Evolutionary conservation across 2,113 vertebrate genomes (phyloP), one percentile per base, ranked within the genome.

Genomic region (Petrocephalus zakoni): DNA sequence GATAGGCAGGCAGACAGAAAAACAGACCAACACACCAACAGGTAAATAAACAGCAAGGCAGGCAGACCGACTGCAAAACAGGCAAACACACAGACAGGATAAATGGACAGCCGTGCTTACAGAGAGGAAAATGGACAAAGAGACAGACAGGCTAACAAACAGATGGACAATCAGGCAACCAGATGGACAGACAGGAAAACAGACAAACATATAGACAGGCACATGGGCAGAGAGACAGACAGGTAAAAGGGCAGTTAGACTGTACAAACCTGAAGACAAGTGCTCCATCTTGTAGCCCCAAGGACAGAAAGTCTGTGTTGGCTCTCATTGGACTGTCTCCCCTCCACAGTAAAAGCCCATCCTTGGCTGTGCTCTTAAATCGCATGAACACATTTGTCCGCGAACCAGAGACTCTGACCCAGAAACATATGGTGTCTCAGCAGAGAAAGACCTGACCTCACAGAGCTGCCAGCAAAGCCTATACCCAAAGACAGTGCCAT

Each of bases 251-350:
- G 61, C 22, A n/a, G 25, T 5, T 13, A 8, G n/a, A 46, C 10
- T 9, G 17, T 85, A 46, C 55, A 64, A 19, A 87, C 96, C 96
- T 97, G 94, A 97, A 97, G 91, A 96, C 93, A 55, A 97, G 82
- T 0, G 93, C 93, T 91, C 96, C 96, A 11, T 96, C 95, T 49
- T 94, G 96, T 89, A 97, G 94, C 56, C 96, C 96, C 13, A 97
- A 89, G 21, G 96, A 97, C 92, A 97, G 93, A 91, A 96, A 97
- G 92, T 97, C 96, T 56, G 95, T 96, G 90, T 96, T 96, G 49
- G 94, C 89, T 86, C 94, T 89, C 95, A 96, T 91, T 49, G 94
- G 94, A 64, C 92, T 95, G 87, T 96, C 94, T 72, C 96, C 96
- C 47, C 96, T 93, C 96, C 96, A 97, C 90, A 97, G 89, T 91